Conservation (phyloP, 2,888 invertebrate species). For the Dynastes grantii region DNA sequence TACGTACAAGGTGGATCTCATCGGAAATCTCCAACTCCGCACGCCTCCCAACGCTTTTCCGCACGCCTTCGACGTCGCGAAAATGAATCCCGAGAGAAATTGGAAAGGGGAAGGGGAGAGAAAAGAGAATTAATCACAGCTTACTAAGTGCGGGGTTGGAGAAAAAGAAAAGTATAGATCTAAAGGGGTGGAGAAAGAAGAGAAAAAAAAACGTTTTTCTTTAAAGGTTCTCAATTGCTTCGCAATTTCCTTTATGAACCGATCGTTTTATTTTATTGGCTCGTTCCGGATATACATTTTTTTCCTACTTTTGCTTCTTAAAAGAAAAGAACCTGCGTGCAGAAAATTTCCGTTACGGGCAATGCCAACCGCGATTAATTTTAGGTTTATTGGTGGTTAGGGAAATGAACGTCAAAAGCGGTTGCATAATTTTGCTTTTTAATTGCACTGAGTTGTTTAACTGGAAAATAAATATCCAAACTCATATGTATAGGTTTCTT, state of each 20-base stretch:
- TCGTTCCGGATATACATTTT: not conserved
- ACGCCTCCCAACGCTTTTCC: too few species aligned
- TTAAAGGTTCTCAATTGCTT: slow-evolving; percentile 8
- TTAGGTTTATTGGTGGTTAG: too few species aligned
- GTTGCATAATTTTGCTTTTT: too few species aligned
- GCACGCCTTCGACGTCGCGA: not conserved
- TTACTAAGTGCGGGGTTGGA: not conserved
- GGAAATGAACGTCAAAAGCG: too few species aligned
- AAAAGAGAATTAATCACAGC: slow-evolving; percentile 12
- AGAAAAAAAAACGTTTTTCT: slow-evolving; percentile 1
- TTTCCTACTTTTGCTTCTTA: not conserved
- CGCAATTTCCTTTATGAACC: slow-evolving; percentile 9
- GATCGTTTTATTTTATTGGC: slow-evolving; percentile 17
- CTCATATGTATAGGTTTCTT: too few species aligned
- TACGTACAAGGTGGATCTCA: not conserved
- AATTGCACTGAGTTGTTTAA: too few species aligned
- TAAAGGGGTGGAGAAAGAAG: too few species aligned
- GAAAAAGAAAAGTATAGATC: too few species aligned
- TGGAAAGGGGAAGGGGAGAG: not conserved
- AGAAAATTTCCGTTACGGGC: too few species aligned
- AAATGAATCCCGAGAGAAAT: slow-evolving; percentile 8
- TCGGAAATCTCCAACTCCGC: not conserved
- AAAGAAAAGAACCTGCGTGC: too few species aligned
- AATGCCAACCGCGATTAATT: too few species aligned
- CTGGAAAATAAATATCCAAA: too few species aligned